A percentile compares a stretch with the other conserved stretches of the same genome.
These are phyloP conservation scores for Antheraea pernyi DNA, from an alignment of 1,140 invertebrate genomes.

Conservation along the genomic window DNA sequence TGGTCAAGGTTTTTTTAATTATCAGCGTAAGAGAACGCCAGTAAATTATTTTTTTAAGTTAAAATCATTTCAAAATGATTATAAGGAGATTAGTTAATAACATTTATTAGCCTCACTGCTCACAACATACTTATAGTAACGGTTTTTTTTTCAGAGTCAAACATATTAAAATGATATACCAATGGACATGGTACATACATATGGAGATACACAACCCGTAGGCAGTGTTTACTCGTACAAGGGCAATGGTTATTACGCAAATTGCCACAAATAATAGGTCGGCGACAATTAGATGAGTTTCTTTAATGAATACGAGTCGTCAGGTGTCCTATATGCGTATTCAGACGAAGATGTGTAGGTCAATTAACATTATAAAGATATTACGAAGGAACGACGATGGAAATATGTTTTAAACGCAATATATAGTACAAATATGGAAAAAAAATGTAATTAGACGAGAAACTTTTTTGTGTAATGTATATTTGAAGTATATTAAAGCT, in stretches of 20 bases:
- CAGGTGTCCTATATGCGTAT: slow-evolving; percentile 25
- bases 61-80: too few species aligned
- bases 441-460: too few species aligned
- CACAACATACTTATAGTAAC: too few species aligned
- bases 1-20: too few species aligned
- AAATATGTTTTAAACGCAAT: background rate
- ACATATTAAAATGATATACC: background rate
- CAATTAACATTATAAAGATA: background rate
- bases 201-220: slow-evolving; percentile 5
- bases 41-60: too few species aligned
- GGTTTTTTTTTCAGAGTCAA: background rate
- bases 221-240: slow-evolving; percentile 30
- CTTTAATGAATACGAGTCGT: slow-evolving; percentile 43
- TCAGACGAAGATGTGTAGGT: background rate
- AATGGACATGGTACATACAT: background rate
- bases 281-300: slow-evolving; percentile 47
- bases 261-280: slow-evolving; percentile 45
- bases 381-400: background rate
- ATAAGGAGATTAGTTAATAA: too few species aligned
- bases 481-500: too few species aligned
- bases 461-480: too few species aligned
- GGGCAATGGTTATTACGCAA: slow-evolving; percentile 50
- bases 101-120: too few species aligned
- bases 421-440: too few species aligned
- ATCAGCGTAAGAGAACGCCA: too few species aligned